Conservation (phyloP, 2,888 invertebrate genomes). For the Dioctria rufipes region DNA sequence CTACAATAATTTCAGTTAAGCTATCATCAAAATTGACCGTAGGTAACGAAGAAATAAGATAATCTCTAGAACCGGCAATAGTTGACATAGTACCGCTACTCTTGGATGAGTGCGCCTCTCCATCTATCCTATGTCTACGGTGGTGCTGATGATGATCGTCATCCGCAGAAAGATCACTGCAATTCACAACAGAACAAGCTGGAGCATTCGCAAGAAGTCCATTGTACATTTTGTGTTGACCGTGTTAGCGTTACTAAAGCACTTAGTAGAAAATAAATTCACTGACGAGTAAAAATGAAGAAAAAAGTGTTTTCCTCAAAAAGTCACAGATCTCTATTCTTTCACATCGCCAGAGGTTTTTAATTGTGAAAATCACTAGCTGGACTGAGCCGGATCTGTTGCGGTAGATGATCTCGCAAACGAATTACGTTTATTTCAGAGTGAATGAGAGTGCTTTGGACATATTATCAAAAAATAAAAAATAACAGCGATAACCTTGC, state of each 20-base stretch:
- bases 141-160: not conserved
- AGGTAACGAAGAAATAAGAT: slow-evolving; percentile 6
- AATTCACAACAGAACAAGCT: slow-evolving; percentile 10
- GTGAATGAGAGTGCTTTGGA: too few relatives aligned
- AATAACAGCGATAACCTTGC: slow-evolving; percentile 13
- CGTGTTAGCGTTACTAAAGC: slow-evolving; percentile 1
- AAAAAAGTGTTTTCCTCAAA: not conserved
- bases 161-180: slow-evolving; percentile 19
- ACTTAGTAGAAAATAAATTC: slow-evolving; percentile 6
- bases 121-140: not conserved
- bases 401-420: too few relatives aligned
- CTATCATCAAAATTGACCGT: slow-evolving; percentile 52
- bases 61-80: not conserved
- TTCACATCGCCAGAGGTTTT: too few relatives aligned
- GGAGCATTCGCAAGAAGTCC: slow-evolving; percentile 25
- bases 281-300: not conserved
- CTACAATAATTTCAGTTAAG: slow-evolving; percentile 58
- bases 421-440: too few relatives aligned
- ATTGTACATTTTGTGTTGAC: slow-evolving; percentile 35
- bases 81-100: not conserved
- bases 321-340: too few relatives aligned
- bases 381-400: too few relatives aligned
- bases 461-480: not conserved
- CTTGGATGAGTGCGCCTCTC: not conserved
- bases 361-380: too few relatives aligned